Percentiles rank a stretch among this genome's conserved stretches.
phyloP scores from a whole-genome alignment of 2,888 invertebrate species.

The Cecidostiba fungosa region DNA sequence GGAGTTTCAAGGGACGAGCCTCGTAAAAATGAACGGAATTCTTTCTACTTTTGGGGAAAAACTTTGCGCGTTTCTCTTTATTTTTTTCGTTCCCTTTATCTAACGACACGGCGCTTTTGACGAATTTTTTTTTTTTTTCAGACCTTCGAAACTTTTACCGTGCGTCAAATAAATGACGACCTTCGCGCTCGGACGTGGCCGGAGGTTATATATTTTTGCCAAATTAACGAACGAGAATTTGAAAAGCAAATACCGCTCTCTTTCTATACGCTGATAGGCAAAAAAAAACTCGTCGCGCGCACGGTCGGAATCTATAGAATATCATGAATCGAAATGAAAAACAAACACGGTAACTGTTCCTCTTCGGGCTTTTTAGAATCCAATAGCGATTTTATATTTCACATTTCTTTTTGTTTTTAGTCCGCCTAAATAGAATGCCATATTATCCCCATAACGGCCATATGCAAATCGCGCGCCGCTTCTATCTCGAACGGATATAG shows the following conservation, averaged over 20 bases:
- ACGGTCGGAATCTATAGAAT: background rate
- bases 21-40: slow-evolving; percentile 9
- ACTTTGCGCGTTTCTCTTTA: background rate
- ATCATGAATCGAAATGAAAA: slow-evolving; percentile 6
- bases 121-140: background rate
- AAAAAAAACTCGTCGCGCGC: no score
- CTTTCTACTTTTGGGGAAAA: background rate
- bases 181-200: background rate
- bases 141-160: background rate
- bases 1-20: slow-evolving; percentile 6
- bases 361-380: background rate
- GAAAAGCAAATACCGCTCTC: background rate
- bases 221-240: background rate
- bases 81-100: background rate
- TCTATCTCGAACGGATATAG: no score
- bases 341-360: background rate
- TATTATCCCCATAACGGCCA: no score
- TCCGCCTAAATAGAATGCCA: no score
- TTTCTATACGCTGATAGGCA: no score
- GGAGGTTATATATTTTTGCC: background rate
- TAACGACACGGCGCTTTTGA: background rate
- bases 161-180: background rate
- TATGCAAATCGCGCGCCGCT: no score
- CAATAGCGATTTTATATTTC: background rate
- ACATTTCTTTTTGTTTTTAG: no score